Evolutionary conservation across 2,888 invertebrate genomes (phyloP).

Genomic region (Elmis aenea): DNA sequence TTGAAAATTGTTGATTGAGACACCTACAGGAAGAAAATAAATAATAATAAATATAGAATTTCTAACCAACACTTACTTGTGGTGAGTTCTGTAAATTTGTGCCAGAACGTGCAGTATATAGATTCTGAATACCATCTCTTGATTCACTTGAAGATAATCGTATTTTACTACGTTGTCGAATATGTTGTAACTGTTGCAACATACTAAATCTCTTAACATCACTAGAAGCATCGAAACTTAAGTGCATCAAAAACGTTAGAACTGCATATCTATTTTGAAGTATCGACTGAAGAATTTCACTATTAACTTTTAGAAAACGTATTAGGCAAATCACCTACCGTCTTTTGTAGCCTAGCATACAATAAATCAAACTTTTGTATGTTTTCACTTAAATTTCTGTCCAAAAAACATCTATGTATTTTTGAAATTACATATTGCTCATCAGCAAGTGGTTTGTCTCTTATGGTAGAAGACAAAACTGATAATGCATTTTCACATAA

Average conservation of each 20-base stretch:
- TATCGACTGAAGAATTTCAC: constrained; percentile 34
- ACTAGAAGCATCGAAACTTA: background rate
- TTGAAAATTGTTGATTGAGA: no score
- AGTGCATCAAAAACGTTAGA: constrained; percentile 31
- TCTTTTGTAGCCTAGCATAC: constrained; percentile 38
- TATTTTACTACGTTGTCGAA: no score
- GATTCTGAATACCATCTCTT: no score
- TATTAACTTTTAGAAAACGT: constrained; percentile 3
- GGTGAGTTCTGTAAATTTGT: no score
- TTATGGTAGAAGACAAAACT: constrained; percentile 27
- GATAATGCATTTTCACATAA: constrained; percentile 34
- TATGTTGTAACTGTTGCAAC: constrained; percentile 32
- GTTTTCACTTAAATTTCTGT: constrained; percentile 28
- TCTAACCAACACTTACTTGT: no score
- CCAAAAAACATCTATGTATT: constrained; percentile 25
- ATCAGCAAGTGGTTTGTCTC: constrained; percentile 32
- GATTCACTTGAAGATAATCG: no score
- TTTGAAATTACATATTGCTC: constrained; percentile 30
- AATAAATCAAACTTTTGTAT: constrained; percentile 38
- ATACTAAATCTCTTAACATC: constrained; percentile 19
- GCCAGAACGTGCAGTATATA: constrained; percentile 15
- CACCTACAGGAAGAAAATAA: no score
- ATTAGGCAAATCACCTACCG: constrained; percentile 27
- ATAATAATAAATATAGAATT: no score
- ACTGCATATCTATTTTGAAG: constrained; percentile 35